Evolutionary conservation across 2,113 vertebrate species (phyloP).

Genomic region (Heterotilapia buettikoferi): DNA sequence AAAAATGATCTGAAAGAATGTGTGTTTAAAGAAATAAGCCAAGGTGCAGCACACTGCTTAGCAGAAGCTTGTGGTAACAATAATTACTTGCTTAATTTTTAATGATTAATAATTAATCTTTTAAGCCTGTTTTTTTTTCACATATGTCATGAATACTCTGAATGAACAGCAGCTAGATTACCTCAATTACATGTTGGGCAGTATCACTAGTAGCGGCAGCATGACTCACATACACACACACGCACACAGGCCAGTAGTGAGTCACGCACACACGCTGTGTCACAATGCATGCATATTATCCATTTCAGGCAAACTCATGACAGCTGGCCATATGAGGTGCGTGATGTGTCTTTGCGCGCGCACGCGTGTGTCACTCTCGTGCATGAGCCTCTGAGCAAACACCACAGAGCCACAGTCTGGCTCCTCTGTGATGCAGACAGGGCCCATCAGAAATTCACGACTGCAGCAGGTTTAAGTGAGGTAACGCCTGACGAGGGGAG

Average conservation of each 20-base stretch:
- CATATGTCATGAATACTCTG: neutral
- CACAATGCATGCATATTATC: constrained; percentile 17
- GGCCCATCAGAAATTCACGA: neutral
- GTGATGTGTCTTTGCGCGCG: neutral
- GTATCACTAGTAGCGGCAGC: constrained; percentile 4
- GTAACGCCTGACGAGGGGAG: neutral
- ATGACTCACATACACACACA: constrained; percentile 33
- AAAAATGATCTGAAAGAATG: neutral
- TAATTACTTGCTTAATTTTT: neutral
- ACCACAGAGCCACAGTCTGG: neutral
- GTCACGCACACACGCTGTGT: constrained; percentile 23
- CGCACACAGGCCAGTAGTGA: neutral
- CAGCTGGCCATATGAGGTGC: neutral
- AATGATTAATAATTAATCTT: neutral
- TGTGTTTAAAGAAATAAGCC: neutral
- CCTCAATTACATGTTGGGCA: constrained; percentile 32
- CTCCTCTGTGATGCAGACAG: neutral
- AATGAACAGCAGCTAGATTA: constrained; percentile 11
- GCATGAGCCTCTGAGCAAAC: neutral
- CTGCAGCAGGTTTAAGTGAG: neutral
- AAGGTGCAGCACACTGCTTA: neutral
- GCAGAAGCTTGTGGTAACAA: neutral
- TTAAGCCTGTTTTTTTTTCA: neutral
- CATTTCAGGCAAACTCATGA: constrained; percentile 26
- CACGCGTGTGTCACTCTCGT: neutral